Evolutionary conservation across 2,113 vertebrate genomes (phyloP).

Genomic region (Trachemys scripta): DNA sequence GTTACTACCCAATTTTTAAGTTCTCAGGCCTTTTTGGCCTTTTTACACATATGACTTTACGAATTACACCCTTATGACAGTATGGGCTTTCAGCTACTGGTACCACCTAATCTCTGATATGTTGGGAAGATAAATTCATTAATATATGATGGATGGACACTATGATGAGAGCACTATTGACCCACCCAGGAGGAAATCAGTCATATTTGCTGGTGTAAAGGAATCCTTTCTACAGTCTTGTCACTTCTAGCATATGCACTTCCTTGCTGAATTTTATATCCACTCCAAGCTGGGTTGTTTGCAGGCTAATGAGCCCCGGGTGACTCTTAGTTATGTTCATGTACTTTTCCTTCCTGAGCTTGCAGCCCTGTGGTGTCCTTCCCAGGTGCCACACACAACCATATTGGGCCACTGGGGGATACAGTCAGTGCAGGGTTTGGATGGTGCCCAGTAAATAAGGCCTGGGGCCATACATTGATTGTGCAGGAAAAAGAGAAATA

Average conservation of each 20-base stretch:
- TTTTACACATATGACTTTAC: background rate
- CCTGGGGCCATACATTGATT: background rate
- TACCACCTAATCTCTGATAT: background rate
- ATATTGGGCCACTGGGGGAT: background rate
- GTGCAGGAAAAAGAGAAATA: background rate
- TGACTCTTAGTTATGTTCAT: background rate
- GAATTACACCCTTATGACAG: background rate
- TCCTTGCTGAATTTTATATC: background rate
- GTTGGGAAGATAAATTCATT: background rate
- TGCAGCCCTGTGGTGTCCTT: background rate
- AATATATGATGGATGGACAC: background rate
- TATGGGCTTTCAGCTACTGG: background rate
- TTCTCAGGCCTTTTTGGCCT: background rate
- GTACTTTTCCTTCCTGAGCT: background rate
- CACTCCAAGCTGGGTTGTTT: background rate
- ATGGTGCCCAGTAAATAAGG: background rate
- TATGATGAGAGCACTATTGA: background rate
- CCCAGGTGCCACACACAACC: background rate
- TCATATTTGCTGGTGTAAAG: background rate
- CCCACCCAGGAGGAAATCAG: background rate
- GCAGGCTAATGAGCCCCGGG: background rate
- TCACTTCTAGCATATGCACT: background rate
- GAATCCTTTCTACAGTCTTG: background rate
- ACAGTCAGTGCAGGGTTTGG: background rate
- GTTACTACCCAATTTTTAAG: background rate